phyloP scores from a whole-genome alignment of 2,797 vertebrate species.

The Gallinago solitaria region DNA sequence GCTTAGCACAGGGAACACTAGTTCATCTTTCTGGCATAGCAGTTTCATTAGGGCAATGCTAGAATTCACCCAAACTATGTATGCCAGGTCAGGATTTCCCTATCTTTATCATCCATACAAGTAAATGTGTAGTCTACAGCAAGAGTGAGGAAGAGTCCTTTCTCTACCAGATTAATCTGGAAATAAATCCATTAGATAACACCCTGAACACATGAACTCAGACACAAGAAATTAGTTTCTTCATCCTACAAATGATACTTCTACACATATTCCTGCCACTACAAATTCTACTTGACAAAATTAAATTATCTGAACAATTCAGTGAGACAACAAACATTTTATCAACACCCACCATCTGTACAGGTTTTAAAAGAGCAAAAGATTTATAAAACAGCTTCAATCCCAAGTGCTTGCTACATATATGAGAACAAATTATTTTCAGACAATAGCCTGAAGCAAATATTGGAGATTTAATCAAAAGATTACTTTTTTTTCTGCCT shows the following conservation, averaged over 20 bases:
- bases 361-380: slow-evolving; percentile 1
- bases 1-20: background rate
- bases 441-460: background rate
- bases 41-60: background rate
- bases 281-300: slow-evolving; percentile 4
- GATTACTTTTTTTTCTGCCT: background rate
- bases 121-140: background rate
- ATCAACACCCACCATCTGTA: slow-evolving; percentile 9
- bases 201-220: background rate
- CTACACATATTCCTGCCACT: background rate
- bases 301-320: slow-evolving; percentile 43
- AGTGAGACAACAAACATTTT: slow-evolving; percentile 36
- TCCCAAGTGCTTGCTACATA: background rate
- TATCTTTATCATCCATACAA: background rate
- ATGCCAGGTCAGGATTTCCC: background rate
- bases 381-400: slow-evolving; percentile 12
- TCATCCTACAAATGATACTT: background rate
- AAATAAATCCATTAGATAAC: slow-evolving; percentile 15
- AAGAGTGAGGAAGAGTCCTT: background rate
- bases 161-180: background rate
- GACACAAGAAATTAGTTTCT: slow-evolving; percentile 18
- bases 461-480: background rate
- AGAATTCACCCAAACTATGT: background rate
- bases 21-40: background rate
- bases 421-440: slow-evolving; percentile 42